Conservation (phyloP, 2,888 invertebrate genomes). For the Synergus itoensis region DNA sequence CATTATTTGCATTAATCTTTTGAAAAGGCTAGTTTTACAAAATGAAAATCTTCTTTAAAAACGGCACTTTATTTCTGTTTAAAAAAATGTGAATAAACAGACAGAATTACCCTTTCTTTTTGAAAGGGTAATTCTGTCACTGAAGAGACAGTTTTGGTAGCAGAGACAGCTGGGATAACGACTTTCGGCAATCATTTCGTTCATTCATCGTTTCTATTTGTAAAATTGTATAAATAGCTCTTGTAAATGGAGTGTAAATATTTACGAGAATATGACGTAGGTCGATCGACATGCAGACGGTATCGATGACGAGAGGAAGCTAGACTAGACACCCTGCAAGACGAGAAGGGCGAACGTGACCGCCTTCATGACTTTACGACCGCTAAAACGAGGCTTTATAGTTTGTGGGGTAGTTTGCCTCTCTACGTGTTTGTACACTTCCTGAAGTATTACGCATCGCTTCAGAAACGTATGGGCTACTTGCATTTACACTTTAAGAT, state of each 20-base stretch:
- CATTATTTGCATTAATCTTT: not conserved
- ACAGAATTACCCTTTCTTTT: too few relatives aligned
- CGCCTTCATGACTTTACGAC: conserved; percentile 75
- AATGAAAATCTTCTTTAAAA: not conserved
- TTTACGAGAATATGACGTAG: conserved; percentile 45
- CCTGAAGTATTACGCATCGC: conserved; percentile 39
- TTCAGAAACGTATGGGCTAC: conserved; percentile 34
- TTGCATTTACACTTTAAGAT: conserved; percentile 1
- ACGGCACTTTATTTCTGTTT: not conserved
- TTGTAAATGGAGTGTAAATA: conserved; percentile 38
- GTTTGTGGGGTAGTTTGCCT: conserved; percentile 63
- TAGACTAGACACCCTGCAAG: conserved; percentile 63
- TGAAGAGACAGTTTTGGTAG: not conserved
- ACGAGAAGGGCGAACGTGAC: conserved; percentile 68
- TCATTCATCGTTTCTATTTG: conserved; percentile 31
- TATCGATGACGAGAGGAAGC: conserved; percentile 55
- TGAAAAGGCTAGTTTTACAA: not conserved
- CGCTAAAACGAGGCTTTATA: conserved; percentile 74
- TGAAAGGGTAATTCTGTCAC: not conserved
- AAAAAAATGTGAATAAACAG: not conserved
- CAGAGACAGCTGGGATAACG: conserved; percentile 1
- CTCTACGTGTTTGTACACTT: conserved; percentile 45
- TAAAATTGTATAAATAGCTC: conserved; percentile 32
- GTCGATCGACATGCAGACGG: conserved; percentile 54
- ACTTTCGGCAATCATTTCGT: not conserved